Conservation (phyloP, 2,797 vertebrate species). For the Esox lucius region DNA sequence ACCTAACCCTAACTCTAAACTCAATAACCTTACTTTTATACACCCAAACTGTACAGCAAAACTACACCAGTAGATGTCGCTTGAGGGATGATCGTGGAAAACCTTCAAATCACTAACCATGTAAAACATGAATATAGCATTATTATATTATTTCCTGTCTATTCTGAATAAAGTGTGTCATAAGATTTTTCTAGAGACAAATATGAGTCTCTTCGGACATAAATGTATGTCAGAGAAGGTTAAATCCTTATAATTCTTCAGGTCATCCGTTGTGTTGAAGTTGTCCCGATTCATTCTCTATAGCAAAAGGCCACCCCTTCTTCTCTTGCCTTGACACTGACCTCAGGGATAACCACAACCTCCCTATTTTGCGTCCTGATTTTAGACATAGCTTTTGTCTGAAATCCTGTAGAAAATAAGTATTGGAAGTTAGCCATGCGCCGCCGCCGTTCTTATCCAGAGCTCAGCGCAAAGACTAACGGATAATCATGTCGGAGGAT, state of each 20-base stretch:
- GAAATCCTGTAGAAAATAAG: constrained; percentile 25
- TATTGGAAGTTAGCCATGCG: constrained; percentile 65
- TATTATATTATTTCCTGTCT: too few relatives aligned
- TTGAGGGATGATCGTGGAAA: too few relatives aligned
- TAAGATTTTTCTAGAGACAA: too few relatives aligned
- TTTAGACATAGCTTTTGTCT: not conserved
- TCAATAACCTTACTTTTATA: too few relatives aligned
- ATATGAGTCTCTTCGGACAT: not conserved
- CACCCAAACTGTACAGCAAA: too few relatives aligned
- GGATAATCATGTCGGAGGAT: constrained; percentile 73
- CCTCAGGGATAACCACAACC: not conserved
- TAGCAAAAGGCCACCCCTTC: constrained; percentile 47
- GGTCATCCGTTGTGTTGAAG: constrained; percentile 66
- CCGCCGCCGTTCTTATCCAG: constrained; percentile 56
- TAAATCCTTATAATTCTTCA: constrained; percentile 46
- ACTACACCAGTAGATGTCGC: too few relatives aligned
- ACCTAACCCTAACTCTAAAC: too few relatives aligned
- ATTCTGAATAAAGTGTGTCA: too few relatives aligned
- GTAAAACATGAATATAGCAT: too few relatives aligned
- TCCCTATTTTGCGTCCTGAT: not conserved
- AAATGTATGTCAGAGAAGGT: not conserved
- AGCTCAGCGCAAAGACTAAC: constrained; percentile 46
- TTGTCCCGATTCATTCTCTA: constrained; percentile 71
- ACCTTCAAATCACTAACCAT: too few relatives aligned
- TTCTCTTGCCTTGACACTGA: not conserved